Base-by-base conservation (phyloP, 2,888 invertebrate species). In the Xanthostigma xanthostigma region DNA sequence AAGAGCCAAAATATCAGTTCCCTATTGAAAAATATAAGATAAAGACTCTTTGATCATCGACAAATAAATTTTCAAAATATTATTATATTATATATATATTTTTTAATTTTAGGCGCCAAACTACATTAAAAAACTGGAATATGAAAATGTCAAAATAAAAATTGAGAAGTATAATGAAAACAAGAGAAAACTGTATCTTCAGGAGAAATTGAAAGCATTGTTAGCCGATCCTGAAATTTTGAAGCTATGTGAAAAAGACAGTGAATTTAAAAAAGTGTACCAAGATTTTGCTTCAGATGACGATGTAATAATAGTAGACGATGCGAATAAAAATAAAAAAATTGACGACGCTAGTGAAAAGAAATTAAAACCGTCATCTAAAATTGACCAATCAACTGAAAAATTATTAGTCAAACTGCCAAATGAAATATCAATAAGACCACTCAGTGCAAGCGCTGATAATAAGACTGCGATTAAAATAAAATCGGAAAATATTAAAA, bases 71-170 rank as follows among this genome's bases (percentile, higher is more conserved):
- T 17, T 17, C 17, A 17, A 17, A 17, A 17, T 17, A 38, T 4
- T 34, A 34, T 8, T 37, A 4, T 27, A 36, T 2, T 6, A 13
- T 36, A 44, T 12, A 36, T 46, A 9, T 17, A 39, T 33, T 39
- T 46, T 9, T 11, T 46, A 27, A 11, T 46, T 46, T 14, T 17
- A 47, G 47, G 41, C 47, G 27, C 34, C 41, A 10, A n/a, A 13
- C 10, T 36, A 41, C 8, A 47, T 47, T 11, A 41, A 33, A 12
- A 12, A n/a, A 14, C 11, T 41, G 9, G 27, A 47, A 47, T 17
- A 35, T 9, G 41, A 47, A 36, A 47, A 41, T 13, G 40, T 46
- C 10, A 33, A 46, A 39, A 33, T 46, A 9, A 46, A 46, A 46
- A 46, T n/a, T 9, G 33, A 13, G 27, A 27, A 27, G 6, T 27